A percentile compares a stretch with the other conserved stretches of the same genome.
phyloP scores from a whole-genome alignment of 2,113 vertebrate genomes.

The Megalops atlanticus region DNA sequence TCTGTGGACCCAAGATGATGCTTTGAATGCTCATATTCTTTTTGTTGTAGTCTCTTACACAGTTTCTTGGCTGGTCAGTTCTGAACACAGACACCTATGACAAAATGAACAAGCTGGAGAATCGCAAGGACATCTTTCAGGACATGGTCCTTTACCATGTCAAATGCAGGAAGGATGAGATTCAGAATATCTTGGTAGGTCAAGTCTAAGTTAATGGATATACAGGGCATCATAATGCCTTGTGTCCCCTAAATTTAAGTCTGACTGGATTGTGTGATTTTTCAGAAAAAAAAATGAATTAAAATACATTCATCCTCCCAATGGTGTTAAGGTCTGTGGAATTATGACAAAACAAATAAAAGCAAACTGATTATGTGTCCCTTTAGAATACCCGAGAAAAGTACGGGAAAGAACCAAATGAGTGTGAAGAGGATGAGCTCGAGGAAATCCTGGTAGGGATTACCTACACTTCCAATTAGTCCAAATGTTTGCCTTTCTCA shows the following conservation, averaged over 20 bases:
- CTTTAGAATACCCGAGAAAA: constrained; percentile 70
- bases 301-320: constrained; percentile 36
- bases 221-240: too few relatives aligned
- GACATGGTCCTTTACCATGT: constrained; percentile 96
- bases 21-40: neutral
- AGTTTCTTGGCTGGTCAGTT: constrained; percentile 97
- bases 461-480: neutral
- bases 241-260: too few relatives aligned
- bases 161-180: constrained; percentile 87
- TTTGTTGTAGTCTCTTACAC: constrained; percentile 82
- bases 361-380: neutral
- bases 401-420: constrained; percentile 68
- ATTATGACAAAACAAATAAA: neutral
- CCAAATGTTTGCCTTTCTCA: neutral
- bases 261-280: too few relatives aligned
- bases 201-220: too few relatives aligned
- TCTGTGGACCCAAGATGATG: too few relatives aligned
- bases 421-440: constrained; percentile 76
- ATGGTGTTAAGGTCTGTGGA: neutral
- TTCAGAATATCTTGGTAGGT: constrained; percentile 87
- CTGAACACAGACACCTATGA: constrained; percentile 92
- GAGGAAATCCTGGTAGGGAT: constrained; percentile 70
- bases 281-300: neutral
- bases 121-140: constrained; percentile 92
- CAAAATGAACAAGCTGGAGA: constrained; percentile 95